phyloP scores from a whole-genome alignment of 2,888 invertebrate species.

The Eristalinus aeneus region DNA sequence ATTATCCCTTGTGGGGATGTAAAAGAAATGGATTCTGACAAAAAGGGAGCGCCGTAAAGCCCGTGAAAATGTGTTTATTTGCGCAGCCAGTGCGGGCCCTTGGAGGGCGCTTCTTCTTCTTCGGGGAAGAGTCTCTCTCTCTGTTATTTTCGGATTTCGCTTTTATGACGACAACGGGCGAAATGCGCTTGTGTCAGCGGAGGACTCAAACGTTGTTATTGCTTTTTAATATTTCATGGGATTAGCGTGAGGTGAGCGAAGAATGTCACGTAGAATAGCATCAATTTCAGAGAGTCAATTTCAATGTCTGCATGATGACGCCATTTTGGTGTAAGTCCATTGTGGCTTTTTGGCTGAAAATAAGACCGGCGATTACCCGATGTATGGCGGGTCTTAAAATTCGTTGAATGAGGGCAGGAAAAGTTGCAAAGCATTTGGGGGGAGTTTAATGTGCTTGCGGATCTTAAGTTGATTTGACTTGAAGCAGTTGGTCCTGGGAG shows the following conservation, averaged over 20 bases:
- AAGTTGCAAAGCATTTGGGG: not conserved
- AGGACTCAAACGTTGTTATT: constrained; percentile 30
- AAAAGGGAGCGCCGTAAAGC: not conserved
- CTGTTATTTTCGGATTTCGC: not conserved
- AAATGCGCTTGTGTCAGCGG: constrained; percentile 11
- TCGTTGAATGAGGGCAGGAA: not conserved
- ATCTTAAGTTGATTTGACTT: no score
- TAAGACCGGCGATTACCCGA: not conserved
- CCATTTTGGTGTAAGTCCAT: not conserved
- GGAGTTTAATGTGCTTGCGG: not conserved
- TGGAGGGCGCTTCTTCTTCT: constrained; percentile 1
- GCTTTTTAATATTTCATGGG: constrained; percentile 2
- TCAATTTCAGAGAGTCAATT: not conserved
- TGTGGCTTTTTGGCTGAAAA: not conserved
- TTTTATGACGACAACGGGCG: constrained; percentile 3
- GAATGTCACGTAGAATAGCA: not conserved
- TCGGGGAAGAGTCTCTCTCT: constrained; percentile 3
- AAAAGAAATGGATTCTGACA: constrained; percentile 45
- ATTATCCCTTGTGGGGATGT: constrained; percentile 61
- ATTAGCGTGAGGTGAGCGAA: not conserved
- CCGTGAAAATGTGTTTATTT: constrained; percentile 32
- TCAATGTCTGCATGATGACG: not conserved
- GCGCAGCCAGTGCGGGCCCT: not conserved
- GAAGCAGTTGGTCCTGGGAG: no score
- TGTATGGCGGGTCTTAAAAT: not conserved